Percentiles rank a stretch among this genome's conserved stretches.
phyloP scores from a whole-genome alignment of 2,888 invertebrate species.

The Homarus gammarus region DNA sequence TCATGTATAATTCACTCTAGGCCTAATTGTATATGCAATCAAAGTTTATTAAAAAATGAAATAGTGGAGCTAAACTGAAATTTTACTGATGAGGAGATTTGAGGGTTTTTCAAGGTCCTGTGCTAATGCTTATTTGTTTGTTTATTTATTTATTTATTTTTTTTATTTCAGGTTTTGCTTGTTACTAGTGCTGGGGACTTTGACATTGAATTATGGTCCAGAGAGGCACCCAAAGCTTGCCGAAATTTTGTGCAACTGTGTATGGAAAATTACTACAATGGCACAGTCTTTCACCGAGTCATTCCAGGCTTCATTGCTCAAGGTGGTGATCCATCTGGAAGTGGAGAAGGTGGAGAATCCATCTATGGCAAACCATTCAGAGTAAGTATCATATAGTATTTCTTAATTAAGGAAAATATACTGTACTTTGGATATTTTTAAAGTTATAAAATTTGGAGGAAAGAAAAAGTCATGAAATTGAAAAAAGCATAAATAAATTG shows the following conservation, averaged over 20 bases:
- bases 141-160: slow-evolving; percentile 54
- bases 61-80: too few relatives aligned
- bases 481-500: too few relatives aligned
- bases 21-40: too few relatives aligned
- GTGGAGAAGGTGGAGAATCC: slow-evolving; percentile 96
- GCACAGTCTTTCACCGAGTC: slow-evolving; percentile 94
- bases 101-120: too few relatives aligned
- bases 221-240: slow-evolving; percentile 96
- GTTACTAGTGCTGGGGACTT: slow-evolving; percentile 97
- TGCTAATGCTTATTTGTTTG: too few relatives aligned
- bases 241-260: slow-evolving; percentile 97
- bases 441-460: too few relatives aligned
- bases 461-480: too few relatives aligned
- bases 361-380: slow-evolving; percentile 96
- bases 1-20: too few relatives aligned
- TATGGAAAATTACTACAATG: slow-evolving; percentile 96
- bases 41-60: too few relatives aligned
- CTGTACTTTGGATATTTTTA: too few relatives aligned
- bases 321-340: slow-evolving; percentile 97
- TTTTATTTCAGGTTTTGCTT: slow-evolving; percentile 87
- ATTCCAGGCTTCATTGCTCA: slow-evolving; percentile 97
- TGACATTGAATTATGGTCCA: slow-evolving; percentile 98
- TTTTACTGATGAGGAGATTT: too few relatives aligned
- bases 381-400: slow-evolving; percentile 80
- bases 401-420: too few relatives aligned